Evolutionary conservation across 2,797 vertebrate species (phyloP).

Genomic region (Malurus splendens): DNA sequence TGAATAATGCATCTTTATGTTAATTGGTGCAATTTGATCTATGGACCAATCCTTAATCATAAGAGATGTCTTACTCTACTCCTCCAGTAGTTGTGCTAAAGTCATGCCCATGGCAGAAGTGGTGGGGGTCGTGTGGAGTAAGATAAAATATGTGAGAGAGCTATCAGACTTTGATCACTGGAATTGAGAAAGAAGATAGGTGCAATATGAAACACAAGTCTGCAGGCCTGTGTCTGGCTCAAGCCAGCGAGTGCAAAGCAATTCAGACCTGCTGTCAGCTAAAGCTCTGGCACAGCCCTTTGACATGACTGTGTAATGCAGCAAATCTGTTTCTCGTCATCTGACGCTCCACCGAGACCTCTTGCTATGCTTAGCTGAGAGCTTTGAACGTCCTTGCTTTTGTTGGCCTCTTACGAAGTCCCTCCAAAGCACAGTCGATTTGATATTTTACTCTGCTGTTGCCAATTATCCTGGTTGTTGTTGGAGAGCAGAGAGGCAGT

Average conservation of each 20-base stretch:
- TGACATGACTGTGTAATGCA: constrained; percentile 36
- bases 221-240: constrained; percentile 1
- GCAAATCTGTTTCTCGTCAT: constrained; percentile 54
- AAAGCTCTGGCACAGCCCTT: constrained; percentile 29
- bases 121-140: neutral
- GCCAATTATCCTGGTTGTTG: neutral
- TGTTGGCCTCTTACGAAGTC: constrained; percentile 4
- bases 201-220: neutral
- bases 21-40: neutral
- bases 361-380: constrained; percentile 30
- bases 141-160: neutral
- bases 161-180: neutral
- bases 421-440: neutral
- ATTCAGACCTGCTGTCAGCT: constrained; percentile 14
- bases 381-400: constrained; percentile 44
- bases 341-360: constrained; percentile 27
- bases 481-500: neutral
- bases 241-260: neutral
- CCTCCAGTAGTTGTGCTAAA: neutral
- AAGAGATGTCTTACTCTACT: neutral
- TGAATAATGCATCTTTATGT: neutral
- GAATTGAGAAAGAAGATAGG: neutral
- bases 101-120: neutral
- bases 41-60: neutral
- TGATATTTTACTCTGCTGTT: neutral